Base-by-base conservation (phyloP, 1,140 invertebrate genomes). In the Lepidurus arcticus region DNA sequence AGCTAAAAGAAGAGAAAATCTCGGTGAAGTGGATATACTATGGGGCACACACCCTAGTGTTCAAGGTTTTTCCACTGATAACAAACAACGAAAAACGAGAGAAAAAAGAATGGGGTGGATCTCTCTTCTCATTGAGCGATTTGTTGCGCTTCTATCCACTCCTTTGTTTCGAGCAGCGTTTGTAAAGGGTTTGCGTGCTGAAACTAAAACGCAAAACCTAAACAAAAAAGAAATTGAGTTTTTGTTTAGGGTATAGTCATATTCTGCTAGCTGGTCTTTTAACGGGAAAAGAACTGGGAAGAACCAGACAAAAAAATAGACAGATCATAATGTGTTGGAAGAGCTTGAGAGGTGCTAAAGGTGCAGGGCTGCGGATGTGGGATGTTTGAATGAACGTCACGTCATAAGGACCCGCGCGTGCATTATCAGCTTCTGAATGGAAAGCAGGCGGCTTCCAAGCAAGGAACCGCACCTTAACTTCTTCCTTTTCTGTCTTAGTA, bases 401-500 rank as follows among this genome's bases (percentile, higher is more conserved):
- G 53, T 65, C 53, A 65, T 65, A 65, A 65, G 53, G 53, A 65
- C 53, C 53, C 53, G 53, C 53, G 53, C 53, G 53, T 65, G 53
- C 53, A 65, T 65, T 65, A 65, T 65, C 53, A 65, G 53, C 53
- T 65, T 65, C 53, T 65, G 53, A 65, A 65, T 65, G 53, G 21
- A 65, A 65, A 65, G 53, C 53, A 65, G 53, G 53, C 53, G 53
- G 53, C 53, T 65, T 65, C 53, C 53, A 65, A 65, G 53, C 53
- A 65, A 65, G 53, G 53, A 65, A 65, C 53, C 53, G 53, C 53
- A 65, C 53, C 53, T 65, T 65, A 34, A 65, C 53, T 65, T 65
- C 53, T 65, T 65, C 53, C 53, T 65, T 65, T 65, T 65, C 21
- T 65, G 53, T 65, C 53, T 65, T 16, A 65, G 9, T 65, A 16